Base-by-base conservation (phyloP, 2,888 invertebrate genomes). In the Drosophila macrospina region DNA sequence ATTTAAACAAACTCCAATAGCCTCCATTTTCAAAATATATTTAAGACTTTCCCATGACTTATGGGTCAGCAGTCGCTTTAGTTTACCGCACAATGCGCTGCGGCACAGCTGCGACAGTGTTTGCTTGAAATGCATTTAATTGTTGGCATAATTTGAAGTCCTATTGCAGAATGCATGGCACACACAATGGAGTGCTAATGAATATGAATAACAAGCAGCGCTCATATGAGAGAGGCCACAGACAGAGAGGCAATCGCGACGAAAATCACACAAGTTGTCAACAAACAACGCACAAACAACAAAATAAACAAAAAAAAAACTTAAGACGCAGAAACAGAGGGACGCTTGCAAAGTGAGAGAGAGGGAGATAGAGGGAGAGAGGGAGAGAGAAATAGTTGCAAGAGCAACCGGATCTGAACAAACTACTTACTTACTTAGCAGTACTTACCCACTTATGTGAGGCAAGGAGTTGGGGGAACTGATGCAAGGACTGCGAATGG, bases 131-230 rank as follows among this genome's bases (percentile, higher is more conserved):
- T 37, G 30, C 45, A 36, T 54, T 67, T 74, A 76, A 74, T 85
- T 81, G 74, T 39, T 48, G 50, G 45, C 47, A 44, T 55, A 71
- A 69, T 72, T 69, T 64, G 51, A 47, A 52, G 67, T 54, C 61
- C 57, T 45, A 66, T 69, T 69, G 66, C 70, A 71, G n/a, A 68
- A 77, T 84, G 66, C 69, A 69, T 55, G 66, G 62, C 81, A 74
- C 71, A 74, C 71, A 83, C 86, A 83, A 83, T 86, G 63, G 72
- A 24, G 63, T 64, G 67, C 85, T 84, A 84, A 84, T 86, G 83
- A 84, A 84, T 84, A 84, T 81, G 85, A 84, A 84, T 84, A 78
- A 77, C 78, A 74, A 76, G 76, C 62, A 65, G 59, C 69, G 59
- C 69, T 64, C 62, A 63, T 20, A 20, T 62, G 64, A 64, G 79